phyloP scores from a whole-genome alignment of 2,113 vertebrate species.

The Corythoichthys intestinalis region DNA sequence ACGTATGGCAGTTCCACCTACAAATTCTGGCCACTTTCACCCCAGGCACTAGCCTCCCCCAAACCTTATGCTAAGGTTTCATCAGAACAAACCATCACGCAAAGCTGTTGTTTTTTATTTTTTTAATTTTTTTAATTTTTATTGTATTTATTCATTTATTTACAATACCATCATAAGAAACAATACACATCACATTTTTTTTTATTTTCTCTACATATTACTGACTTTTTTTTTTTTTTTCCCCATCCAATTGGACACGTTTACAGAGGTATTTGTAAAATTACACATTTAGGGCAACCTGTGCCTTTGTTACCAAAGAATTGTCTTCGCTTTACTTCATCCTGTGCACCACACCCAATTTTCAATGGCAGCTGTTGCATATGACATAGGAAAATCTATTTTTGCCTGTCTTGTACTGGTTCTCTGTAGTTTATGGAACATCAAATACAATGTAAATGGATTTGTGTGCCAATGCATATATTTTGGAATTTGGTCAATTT shows the following conservation, averaged over 20 bases:
- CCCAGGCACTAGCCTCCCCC: slow-evolving; percentile 32
- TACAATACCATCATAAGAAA: slow-evolving; percentile 34
- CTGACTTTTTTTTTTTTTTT: slow-evolving; percentile 72
- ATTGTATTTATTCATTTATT: slow-evolving; percentile 13
- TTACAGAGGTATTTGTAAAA: slow-evolving; percentile 67
- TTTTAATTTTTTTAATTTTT: too few relatives aligned
- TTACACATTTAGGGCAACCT: slow-evolving; percentile 8
- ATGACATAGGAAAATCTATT: background rate
- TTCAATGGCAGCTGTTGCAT: slow-evolving; percentile 10
- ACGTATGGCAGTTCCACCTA: too few relatives aligned
- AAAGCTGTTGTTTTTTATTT: too few relatives aligned
- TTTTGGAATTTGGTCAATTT: too few relatives aligned
- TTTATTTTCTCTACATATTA: slow-evolving; percentile 83
- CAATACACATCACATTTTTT: slow-evolving; percentile 71
- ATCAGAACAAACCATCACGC: too few relatives aligned
- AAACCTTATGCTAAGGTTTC: too few relatives aligned
- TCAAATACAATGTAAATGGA: too few relatives aligned
- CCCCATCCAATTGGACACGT: slow-evolving; percentile 80
- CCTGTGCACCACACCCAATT: background rate
- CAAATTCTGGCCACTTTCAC: too few relatives aligned
- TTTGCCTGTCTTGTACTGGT: background rate
- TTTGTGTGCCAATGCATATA: too few relatives aligned
- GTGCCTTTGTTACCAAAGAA: slow-evolving; percentile 20
- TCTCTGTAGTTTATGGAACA: background rate
- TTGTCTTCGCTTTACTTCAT: slow-evolving; percentile 2